Evolutionary conservation across 2,888 invertebrate species (phyloP), one percentile per base, ranked within the genome.

Genomic region (Dicyrtoma fusca): DNA sequence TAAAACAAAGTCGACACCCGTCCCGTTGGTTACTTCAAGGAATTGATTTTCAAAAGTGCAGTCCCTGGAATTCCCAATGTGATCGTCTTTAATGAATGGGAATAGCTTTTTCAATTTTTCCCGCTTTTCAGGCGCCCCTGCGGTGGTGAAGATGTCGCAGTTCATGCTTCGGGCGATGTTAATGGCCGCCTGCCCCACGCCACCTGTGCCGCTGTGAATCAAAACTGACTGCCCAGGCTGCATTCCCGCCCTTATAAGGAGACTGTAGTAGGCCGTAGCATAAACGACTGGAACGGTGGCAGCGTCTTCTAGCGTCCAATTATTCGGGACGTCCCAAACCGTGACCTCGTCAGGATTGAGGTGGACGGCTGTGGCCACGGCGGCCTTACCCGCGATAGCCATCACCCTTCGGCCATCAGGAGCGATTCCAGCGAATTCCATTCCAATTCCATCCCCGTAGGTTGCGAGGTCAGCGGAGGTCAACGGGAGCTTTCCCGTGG

Each of bases 1-100:
- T 10, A 95, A 85, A 14, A 97, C 92, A 69, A 96, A 85, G 82
- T 98, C 93, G 0, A 98, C 97, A 49, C 97, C 96, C 79, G 87
- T 87, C 13, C 97, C 96, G 6, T 90, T 86, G 0, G 97, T 97
- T 81, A 89, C 88, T 62, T 86, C 86, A 80, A 90, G 87, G 69
- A 98, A 6, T 34, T 34, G 26, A 1, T 34, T 14, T n/a, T 61
- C 61, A n/a, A 61, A 61, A 61, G n/a, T 42, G 42, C 61, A 61
- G 42, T 61, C 61, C 2, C 61, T 5, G n/a, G 61, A 61, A 34
- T 61, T 26, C 14, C 94, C 92, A 82, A 97, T 94, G 82, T 94
- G 88, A 65, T 84, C 82, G 34, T 89, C 88, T 11, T 82, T 82
- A 25, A 88, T 23, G 6, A 34, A 85, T 0, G 96, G 96, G 88